phyloP scores from a whole-genome alignment of 2,113 vertebrate genomes.

The Silurus meridionalis region DNA sequence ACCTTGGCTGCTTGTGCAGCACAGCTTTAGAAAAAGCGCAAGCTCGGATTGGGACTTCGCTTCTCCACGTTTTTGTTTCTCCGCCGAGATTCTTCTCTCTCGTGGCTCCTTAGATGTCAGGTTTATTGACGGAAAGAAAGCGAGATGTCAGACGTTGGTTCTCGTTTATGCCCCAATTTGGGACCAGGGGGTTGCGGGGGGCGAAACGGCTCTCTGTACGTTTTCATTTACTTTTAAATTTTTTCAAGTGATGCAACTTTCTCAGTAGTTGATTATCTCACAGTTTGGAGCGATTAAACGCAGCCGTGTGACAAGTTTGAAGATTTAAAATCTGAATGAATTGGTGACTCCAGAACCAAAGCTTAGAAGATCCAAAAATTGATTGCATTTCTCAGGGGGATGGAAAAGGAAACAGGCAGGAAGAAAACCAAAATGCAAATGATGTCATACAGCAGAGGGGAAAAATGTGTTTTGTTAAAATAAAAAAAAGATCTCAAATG shows the following conservation, averaged over 20 bases:
- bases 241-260: neutral
- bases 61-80: neutral
- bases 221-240: neutral
- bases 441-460: neutral
- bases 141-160: neutral
- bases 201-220: neutral
- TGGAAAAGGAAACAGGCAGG: neutral
- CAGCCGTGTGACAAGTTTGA: neutral
- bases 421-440: neutral
- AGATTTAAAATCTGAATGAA: neutral
- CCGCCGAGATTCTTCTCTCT: neutral
- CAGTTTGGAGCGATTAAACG: neutral
- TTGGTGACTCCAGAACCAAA: neutral
- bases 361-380: neutral
- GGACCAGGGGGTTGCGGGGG: neutral
- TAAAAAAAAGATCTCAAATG: neutral
- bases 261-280: neutral
- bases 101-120: neutral
- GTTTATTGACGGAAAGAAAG: neutral
- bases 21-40: neutral
- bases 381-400: neutral
- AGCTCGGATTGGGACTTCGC: neutral
- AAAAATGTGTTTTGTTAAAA: neutral
- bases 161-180: neutral
- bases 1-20: conserved; percentile 13